Conservation (phyloP, 2,888 invertebrate species). For the Acanthosepion esculentum region DNA sequence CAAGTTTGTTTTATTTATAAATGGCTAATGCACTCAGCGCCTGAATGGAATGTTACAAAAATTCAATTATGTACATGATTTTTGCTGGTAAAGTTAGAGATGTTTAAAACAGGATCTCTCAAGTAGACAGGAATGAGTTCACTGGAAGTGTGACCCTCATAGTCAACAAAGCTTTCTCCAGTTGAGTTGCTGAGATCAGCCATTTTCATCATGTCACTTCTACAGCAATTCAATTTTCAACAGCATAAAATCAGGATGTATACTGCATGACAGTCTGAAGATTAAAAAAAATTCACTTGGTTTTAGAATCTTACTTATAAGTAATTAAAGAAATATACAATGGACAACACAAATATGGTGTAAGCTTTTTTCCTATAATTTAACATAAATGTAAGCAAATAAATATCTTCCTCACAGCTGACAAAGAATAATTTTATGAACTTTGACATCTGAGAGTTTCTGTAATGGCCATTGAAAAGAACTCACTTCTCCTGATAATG, state of each 20-base stretch:
- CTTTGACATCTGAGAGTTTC: too few species aligned
- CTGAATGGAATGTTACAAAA: not conserved
- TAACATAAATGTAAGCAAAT: too few species aligned
- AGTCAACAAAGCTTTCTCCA: not conserved
- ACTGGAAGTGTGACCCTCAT: not conserved
- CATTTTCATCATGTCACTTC: not conserved
- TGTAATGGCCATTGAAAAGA: too few species aligned
- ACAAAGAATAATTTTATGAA: too few species aligned
- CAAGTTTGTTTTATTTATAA: not conserved
- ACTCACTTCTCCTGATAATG: too few species aligned
- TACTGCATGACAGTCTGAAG: conserved; percentile 37
- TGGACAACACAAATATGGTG: too few species aligned
- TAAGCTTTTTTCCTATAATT: too few species aligned
- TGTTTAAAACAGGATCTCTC: not conserved
- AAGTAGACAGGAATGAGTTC: not conserved
- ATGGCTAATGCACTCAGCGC: not conserved
- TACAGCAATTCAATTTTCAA: not conserved
- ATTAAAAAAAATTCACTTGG: not conserved
- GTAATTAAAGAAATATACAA: too few species aligned
- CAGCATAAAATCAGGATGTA: not conserved
- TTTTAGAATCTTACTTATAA: not conserved
- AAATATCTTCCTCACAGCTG: too few species aligned
- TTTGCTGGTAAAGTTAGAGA: not conserved
- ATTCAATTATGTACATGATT: not conserved
- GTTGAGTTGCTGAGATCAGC: not conserved